A percentile compares a stretch with the other conserved stretches of the same genome.
phyloP scores from a whole-genome alignment of 2,888 invertebrate genomes.

The Pristionchus japonicus region DNA sequence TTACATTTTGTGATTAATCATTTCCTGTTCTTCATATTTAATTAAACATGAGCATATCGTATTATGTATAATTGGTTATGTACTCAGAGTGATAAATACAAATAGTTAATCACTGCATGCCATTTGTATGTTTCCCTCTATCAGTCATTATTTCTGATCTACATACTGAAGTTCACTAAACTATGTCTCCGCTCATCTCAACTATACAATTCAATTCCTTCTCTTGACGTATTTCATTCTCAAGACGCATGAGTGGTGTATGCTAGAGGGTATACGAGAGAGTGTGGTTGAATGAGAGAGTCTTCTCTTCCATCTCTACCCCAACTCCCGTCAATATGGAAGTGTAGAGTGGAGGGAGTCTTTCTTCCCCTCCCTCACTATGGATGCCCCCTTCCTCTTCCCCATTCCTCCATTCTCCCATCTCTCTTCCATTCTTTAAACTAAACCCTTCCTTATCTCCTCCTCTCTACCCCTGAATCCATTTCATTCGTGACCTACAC shows the following conservation, averaged over 20 bases:
- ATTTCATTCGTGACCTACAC: not conserved
- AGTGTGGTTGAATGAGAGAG: not conserved
- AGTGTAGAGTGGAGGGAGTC: constrained; percentile 34
- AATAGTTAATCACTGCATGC: not conserved
- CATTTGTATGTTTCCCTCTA: not conserved
- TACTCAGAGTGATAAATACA: not conserved
- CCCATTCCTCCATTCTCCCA: no score
- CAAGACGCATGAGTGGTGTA: not conserved
- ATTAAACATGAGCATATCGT: no score
- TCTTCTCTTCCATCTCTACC: not conserved
- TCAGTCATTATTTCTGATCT: not conserved
- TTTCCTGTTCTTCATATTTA: not conserved
- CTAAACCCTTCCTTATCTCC: not conserved
- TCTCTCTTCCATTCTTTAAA: constrained; percentile 13
- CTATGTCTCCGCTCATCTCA: not conserved
- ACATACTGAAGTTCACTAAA: not conserved
- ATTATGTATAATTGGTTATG: not conserved
- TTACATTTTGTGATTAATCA: not conserved
- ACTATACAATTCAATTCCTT: not conserved
- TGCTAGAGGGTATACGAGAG: not conserved
- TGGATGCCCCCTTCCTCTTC: not conserved
- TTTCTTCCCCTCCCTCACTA: not conserved
- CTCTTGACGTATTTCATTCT: not conserved
- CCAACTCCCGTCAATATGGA: constrained; percentile 39
- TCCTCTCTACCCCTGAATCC: constrained; percentile 48